phyloP scores from a whole-genome alignment of 2,113 vertebrate genomes.

The Lipotes vexillifer region DNA sequence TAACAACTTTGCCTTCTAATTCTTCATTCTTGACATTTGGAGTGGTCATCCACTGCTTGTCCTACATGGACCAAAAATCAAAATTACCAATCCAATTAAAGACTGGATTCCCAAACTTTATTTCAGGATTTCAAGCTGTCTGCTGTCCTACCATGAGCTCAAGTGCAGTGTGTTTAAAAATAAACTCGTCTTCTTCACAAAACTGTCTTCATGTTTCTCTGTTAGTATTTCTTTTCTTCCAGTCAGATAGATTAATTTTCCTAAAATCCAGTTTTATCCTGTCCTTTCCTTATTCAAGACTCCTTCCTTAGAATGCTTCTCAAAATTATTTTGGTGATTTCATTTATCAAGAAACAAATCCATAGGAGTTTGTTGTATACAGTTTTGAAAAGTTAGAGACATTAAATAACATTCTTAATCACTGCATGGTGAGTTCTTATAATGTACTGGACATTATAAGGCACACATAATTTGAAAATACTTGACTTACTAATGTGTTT shows the following conservation, averaged over 20 bases:
- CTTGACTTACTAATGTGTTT: not conserved
- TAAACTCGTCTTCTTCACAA: conserved; percentile 3
- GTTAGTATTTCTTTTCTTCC: not conserved
- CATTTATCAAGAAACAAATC: not conserved
- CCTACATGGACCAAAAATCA: not conserved
- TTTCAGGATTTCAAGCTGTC: conserved; percentile 9
- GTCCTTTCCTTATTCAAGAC: not conserved
- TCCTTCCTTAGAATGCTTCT: not conserved
- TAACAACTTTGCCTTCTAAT: not conserved
- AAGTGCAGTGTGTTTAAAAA: conserved; percentile 33
- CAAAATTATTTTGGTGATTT: conserved; percentile 12
- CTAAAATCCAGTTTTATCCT: not conserved
- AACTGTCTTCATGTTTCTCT: conserved; percentile 23
- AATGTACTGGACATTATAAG: not conserved
- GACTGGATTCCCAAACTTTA: not conserved
- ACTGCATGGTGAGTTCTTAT: not conserved
- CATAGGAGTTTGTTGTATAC: not conserved
- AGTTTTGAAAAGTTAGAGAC: not conserved
- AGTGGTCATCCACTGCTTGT: not conserved
- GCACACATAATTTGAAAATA: not conserved
- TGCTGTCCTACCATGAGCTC: not conserved
- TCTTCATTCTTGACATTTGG: not conserved
- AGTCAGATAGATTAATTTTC: not conserved
- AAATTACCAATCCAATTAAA: not conserved
- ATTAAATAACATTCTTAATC: not conserved